phyloP scores from a whole-genome alignment of 2,888 invertebrate genomes.

The Vesta saturnalis region DNA sequence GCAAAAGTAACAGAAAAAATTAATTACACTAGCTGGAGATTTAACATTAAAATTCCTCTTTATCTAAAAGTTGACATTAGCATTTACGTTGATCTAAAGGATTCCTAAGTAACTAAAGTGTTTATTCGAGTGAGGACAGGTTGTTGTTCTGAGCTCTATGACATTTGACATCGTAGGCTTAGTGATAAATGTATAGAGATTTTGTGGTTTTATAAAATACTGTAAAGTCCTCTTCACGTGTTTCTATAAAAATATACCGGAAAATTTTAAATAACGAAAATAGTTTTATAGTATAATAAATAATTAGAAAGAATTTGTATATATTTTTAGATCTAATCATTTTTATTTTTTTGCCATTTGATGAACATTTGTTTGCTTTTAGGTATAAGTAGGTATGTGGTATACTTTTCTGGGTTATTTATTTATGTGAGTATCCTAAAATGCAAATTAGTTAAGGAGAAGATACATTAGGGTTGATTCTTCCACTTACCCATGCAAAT shows the following conservation, averaged over 20 bases:
- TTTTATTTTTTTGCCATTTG: not conserved
- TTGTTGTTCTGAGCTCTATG: not conserved
- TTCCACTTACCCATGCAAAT: too few relatives aligned
- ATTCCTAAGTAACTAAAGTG: not conserved
- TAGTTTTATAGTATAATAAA: too few relatives aligned
- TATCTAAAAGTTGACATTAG: not conserved
- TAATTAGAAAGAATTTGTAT: too few relatives aligned
- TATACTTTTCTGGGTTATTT: too few relatives aligned
- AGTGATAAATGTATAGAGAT: not conserved
- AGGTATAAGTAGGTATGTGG: not conserved
- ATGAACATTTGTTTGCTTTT: too few relatives aligned
- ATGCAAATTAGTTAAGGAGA: too few relatives aligned
- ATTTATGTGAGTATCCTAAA: too few relatives aligned
- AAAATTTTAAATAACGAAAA: too few relatives aligned
- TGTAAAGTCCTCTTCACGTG: not conserved
- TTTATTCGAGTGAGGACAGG: not conserved
- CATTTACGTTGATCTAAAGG: not conserved
- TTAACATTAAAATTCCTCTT: slow-evolving; percentile 4
- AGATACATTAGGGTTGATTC: too few relatives aligned
- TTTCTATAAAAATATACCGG: not conserved
- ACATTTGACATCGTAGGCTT: slow-evolving; percentile 4
- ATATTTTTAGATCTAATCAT: not conserved
- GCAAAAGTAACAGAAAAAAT: not conserved
- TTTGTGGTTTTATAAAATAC: not conserved
- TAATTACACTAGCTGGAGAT: slow-evolving; percentile 1